A percentile compares a stretch with the other conserved stretches of the same genome.
These are phyloP conservation scores for Clitarchus hookeri DNA, from an alignment of 2,888 invertebrate species.

Conservation along the genomic window DNA sequence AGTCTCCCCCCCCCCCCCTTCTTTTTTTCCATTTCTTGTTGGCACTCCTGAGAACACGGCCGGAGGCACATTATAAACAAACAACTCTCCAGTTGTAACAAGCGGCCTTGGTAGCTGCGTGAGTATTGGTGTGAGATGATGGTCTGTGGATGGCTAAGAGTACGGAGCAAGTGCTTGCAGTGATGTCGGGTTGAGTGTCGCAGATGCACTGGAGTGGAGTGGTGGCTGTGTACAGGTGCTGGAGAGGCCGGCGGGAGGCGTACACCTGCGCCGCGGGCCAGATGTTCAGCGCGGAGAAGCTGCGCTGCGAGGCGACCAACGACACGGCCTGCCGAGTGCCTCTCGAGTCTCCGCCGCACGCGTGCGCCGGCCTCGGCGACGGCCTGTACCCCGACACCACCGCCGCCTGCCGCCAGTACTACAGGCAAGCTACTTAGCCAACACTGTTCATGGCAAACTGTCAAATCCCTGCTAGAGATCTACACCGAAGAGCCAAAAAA, in stretches of 20 bases:
- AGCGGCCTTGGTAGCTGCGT: no score
- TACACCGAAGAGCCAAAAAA: no score
- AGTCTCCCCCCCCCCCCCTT: no score
- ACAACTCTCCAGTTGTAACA: no score
- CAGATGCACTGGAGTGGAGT: background rate
- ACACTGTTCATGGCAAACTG: no score
- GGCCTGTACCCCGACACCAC: slow-evolving; percentile 58
- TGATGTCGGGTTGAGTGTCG: no score
- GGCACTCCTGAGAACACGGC: no score
- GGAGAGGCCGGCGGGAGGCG: slow-evolving; percentile 32
- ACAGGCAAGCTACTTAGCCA: slow-evolving; percentile 41
- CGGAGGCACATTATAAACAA: no score
- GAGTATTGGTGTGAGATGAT: no score
- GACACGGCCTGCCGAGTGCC: background rate
- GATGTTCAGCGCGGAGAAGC: slow-evolving; percentile 32
- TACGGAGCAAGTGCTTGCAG: no score
- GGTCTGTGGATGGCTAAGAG: no score
- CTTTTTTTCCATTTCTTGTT: no score
- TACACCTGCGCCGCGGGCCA: slow-evolving; percentile 39
- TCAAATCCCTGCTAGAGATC: slow-evolving; percentile 35
- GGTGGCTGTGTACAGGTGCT: slow-evolving; percentile 25
- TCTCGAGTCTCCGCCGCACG: background rate
- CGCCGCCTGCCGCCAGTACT: slow-evolving; percentile 57
- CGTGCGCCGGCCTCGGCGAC: slow-evolving; percentile 50
- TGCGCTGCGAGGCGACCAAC: slow-evolving; percentile 33